A percentile compares a stretch with the other conserved stretches of the same genome.
These are phyloP conservation scores for Myrmecophaga tridactyla DNA, from an alignment of 2,113 vertebrate genomes.

Conservation along the genomic window DNA sequence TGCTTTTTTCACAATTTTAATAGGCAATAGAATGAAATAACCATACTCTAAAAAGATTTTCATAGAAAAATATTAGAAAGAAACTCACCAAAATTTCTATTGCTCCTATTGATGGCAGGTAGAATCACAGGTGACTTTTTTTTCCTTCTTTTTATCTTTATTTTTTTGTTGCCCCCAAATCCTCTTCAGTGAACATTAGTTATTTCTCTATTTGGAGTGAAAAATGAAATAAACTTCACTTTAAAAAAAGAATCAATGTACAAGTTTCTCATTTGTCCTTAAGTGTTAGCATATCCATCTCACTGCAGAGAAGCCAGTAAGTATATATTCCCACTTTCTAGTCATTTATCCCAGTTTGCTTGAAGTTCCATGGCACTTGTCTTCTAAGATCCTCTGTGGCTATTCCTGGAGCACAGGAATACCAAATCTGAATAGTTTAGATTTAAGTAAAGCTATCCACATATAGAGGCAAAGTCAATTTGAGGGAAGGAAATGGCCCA, in stretches of 20 bases:
- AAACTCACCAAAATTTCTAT: neutral
- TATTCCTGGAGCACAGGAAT: neutral
- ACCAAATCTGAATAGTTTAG: too few relatives aligned
- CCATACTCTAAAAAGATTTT: neutral
- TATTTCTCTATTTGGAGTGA: neutral
- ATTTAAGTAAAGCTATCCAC: neutral
- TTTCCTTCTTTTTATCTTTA: neutral
- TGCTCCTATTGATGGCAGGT: neutral
- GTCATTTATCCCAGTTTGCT: neutral
- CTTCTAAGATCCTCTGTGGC: neutral
- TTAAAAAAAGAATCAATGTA: neutral
- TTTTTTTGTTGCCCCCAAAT: neutral
- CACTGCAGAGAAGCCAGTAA: neutral
- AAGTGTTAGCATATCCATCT: neutral
- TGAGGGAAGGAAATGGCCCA: neutral
- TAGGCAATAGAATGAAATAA: neutral
- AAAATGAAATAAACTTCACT: neutral
- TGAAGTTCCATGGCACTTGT: neutral
- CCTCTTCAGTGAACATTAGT: neutral
- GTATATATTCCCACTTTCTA: neutral
- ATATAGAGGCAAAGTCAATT: neutral
- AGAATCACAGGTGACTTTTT: neutral
- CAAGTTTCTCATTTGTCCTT: neutral
- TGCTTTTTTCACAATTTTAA: conserved; percentile 2
- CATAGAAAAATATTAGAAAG: neutral